Base-by-base conservation (phyloP, 2,113 vertebrate species). In the Lasiurus borealis region DNA sequence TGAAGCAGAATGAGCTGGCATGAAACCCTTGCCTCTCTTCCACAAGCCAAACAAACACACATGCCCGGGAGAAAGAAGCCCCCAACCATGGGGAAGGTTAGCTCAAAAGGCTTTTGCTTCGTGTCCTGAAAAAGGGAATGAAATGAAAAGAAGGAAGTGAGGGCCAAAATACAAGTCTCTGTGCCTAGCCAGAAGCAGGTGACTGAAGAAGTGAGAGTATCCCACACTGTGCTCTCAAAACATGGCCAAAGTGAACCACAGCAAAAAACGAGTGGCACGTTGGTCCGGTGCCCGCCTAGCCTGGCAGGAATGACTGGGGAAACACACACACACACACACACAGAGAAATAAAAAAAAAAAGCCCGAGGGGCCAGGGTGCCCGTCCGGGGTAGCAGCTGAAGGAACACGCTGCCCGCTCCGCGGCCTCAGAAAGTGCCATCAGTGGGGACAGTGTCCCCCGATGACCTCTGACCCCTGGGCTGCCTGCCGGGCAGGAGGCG, bases 11-110 rank as follows among this genome's bases (percentile, higher is more conserved):
- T 46, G 50, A 76, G 46, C 54, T 88, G 14, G 69, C 73, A 76
- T 31, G 80, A 92, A 94, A 90, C 4, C 57, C 64, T 86, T 64
- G n/a, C 64, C 57, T 89, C n/a, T 90, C 81, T 93, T 34, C 66
- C 76, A 75, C 36, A 69, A 92, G 71, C 59, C 93, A 93, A 83
- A 94, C 93, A 93, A 83, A 94, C 34, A 72, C 23, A 57, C 18
- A 71, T 13, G 75, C 13, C 57, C 52, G 68, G 21, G 34, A 48
- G 54, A 93, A 89, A 48, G 54, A 93, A 89, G 80, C 68, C 85
- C 27, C 78, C 25, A 85, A 48, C 48, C 72, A 88, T n/a, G 62
- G 36, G 36, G 48, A 93, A 95, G n/a, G 27, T 93, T 71, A 83
- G 36, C 44, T 40, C 16, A 46, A 48, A 85, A 62, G 34, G 54